phyloP scores from a whole-genome alignment of 2,797 vertebrate species.

The Sebastes steindachneri region DNA sequence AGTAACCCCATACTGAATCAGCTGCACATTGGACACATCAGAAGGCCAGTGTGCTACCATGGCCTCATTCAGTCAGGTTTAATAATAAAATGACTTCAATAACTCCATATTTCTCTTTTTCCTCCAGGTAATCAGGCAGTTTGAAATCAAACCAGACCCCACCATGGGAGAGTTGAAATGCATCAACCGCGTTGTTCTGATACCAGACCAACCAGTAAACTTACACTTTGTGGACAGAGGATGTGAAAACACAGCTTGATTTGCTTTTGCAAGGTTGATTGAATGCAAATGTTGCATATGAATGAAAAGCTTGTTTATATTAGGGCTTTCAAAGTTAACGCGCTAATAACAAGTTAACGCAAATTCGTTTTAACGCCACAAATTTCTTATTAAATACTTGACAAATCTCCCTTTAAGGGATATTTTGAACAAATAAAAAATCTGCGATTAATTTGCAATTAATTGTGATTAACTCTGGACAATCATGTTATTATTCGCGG shows the following conservation, averaged over 20 bases:
- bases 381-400: too few species aligned
- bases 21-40: background rate
- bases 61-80: background rate
- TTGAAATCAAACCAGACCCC: slow-evolving; percentile 78
- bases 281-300: background rate
- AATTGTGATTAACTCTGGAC: too few species aligned
- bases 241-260: slow-evolving; percentile 3
- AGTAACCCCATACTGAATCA: too few species aligned
- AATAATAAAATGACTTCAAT: background rate
- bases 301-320: background rate
- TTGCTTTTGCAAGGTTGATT: background rate
- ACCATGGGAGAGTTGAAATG: slow-evolving; percentile 70
- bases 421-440: too few species aligned
- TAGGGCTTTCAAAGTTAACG: too few species aligned
- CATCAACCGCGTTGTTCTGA: slow-evolving; percentile 71
- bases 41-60: background rate
- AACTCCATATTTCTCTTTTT: background rate
- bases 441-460: too few species aligned
- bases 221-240: slow-evolving; percentile 79
- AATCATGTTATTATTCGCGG: too few species aligned
- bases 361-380: too few species aligned
- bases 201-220: slow-evolving; percentile 74
- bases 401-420: too few species aligned
- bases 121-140: slow-evolving; percentile 75
- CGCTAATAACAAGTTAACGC: too few species aligned